These are phyloP conservation scores for Sebastolobus alascanus DNA, from an alignment of 2,797 vertebrate species.

Conservation along the genomic window DNA sequence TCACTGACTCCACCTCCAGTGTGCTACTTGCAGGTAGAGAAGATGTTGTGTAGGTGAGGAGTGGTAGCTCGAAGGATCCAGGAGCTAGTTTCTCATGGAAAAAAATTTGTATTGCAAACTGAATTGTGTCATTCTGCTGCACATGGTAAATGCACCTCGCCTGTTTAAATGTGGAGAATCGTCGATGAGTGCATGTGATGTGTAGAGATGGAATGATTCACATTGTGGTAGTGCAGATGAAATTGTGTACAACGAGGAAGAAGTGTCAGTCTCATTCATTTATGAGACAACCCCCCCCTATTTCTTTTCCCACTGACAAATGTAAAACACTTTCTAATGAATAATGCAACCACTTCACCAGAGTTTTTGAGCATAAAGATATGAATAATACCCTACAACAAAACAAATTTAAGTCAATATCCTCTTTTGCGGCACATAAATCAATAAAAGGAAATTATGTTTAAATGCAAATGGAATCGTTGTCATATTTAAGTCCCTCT, in stretches of 20 bases:
- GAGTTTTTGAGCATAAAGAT: slow-evolving; percentile 18
- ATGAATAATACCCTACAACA: slow-evolving; percentile 4
- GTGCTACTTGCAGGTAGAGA: neutral
- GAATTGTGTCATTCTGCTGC: neutral
- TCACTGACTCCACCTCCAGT: neutral
- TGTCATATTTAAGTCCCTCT: slow-evolving; percentile 28
- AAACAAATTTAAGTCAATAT: slow-evolving; percentile 24
- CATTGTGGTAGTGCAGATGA: neutral
- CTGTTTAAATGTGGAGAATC: slow-evolving; percentile 12
- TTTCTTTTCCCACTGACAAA: neutral
- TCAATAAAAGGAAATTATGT: slow-evolving; percentile 30
- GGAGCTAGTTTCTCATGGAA: slow-evolving; percentile 1
- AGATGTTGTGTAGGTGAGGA: neutral
- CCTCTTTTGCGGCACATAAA: slow-evolving; percentile 9
- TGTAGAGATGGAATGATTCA: slow-evolving; percentile 9
- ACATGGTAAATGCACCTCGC: neutral
- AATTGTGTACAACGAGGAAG: neutral
- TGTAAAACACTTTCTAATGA: slow-evolving; percentile 21
- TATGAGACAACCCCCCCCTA: neutral
- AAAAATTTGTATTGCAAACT: neutral
- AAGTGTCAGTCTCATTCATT: neutral
- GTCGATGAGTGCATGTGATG: slow-evolving; percentile 2
- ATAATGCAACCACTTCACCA: slow-evolving; percentile 33
- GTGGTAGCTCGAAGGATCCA: neutral
- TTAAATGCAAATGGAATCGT: slow-evolving; percentile 18